Conservation (phyloP, 2,888 invertebrate genomes). For the Trypoxylon attenuatum region DNA sequence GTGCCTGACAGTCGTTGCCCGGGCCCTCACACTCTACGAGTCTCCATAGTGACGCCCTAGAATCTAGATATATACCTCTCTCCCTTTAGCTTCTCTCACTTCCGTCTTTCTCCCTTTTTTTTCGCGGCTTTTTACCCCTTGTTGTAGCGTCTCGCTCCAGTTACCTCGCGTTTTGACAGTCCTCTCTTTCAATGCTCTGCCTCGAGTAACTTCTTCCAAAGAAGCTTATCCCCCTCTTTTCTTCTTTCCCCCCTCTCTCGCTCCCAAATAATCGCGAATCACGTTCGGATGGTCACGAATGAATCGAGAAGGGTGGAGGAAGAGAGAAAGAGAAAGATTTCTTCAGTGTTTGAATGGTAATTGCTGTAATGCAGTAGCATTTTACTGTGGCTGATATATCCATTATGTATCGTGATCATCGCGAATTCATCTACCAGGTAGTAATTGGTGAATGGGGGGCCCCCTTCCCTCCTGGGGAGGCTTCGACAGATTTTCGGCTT, state of each 20-base stretch:
- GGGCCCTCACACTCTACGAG: slow-evolving; percentile 16
- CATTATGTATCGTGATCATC: too few relatives aligned
- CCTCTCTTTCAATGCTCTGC: not conserved
- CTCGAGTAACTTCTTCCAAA: too few relatives aligned
- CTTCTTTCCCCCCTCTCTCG: not conserved
- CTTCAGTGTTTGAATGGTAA: too few relatives aligned
- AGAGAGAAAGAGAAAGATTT: too few relatives aligned
- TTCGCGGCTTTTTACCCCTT: not conserved
- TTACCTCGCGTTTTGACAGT: not conserved
- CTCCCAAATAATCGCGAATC: not conserved
- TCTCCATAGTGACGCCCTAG: slow-evolving; percentile 50
- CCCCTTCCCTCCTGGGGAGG: too few relatives aligned
- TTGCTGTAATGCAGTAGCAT: too few relatives aligned
- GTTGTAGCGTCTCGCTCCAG: not conserved
- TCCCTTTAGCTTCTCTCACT: not conserved
- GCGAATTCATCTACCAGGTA: too few relatives aligned
- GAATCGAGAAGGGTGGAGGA: too few relatives aligned
- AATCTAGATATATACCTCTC: slow-evolving; percentile 24
- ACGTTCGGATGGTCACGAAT: too few relatives aligned
- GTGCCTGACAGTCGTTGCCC: not conserved
- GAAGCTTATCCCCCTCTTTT: not conserved
- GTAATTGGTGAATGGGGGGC: too few relatives aligned
- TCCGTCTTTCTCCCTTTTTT: not conserved
- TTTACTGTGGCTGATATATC: too few relatives aligned
- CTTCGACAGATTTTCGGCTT: too few relatives aligned